Evolutionary conservation across 2,113 vertebrate species (phyloP).

Genomic region (Platanista minor): DNA sequence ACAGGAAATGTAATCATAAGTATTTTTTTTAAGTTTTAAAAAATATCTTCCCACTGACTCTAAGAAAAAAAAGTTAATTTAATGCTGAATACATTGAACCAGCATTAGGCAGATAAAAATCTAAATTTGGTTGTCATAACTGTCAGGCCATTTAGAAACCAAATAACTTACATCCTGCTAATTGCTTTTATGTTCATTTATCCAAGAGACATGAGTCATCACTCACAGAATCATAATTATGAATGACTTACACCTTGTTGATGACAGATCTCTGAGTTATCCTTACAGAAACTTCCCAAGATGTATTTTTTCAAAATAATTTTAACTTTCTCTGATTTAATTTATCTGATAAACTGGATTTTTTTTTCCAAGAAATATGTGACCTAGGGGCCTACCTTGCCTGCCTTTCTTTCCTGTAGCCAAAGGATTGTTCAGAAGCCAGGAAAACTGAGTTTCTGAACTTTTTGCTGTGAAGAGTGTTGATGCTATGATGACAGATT

Average conservation of each 20-base stretch:
- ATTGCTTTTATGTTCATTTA: constrained; percentile 83
- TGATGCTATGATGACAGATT: constrained; percentile 48
- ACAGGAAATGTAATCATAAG: neutral
- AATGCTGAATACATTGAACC: constrained; percentile 65
- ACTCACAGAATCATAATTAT: constrained; percentile 76
- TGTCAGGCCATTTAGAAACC: constrained; percentile 81
- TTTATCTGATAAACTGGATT: constrained; percentile 54
- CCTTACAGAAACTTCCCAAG: constrained; percentile 61
- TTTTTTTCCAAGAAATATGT: constrained; percentile 35
- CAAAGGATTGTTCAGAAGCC: neutral
- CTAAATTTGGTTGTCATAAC: constrained; percentile 79
- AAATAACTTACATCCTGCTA: constrained; percentile 85
- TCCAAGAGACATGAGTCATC: constrained; percentile 80
- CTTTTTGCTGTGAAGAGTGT: neutral
- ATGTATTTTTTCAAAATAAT: constrained; percentile 50
- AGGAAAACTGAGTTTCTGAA: constrained; percentile 43
- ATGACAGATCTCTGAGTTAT: constrained; percentile 66
- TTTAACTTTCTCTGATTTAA: constrained; percentile 53
- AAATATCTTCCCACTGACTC: neutral
- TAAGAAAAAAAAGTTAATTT: constrained; percentile 49
- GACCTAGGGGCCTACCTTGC: neutral
- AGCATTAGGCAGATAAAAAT: constrained; percentile 77
- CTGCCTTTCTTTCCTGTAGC: constrained; percentile 22
- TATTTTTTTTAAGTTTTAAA: neutral
- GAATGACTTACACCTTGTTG: constrained; percentile 69